These are phyloP conservation scores for Hartigia nigra DNA, from an alignment of 2,888 invertebrate species.

Conservation along the genomic window DNA sequence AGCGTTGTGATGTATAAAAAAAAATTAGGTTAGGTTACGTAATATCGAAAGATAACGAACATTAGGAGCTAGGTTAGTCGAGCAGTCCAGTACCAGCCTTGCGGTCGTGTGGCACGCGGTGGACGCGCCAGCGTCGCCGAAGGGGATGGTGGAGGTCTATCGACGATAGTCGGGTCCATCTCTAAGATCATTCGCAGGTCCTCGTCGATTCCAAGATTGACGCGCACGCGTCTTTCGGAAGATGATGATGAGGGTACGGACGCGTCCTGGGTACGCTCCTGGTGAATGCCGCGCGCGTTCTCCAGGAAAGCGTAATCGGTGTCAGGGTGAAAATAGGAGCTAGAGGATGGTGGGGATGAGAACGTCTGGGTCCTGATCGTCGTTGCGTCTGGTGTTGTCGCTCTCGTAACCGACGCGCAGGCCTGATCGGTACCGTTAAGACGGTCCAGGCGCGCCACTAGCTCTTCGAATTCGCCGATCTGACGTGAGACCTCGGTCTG, in stretches of 20 bases:
- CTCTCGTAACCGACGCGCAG: background rate
- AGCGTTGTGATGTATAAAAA: background rate
- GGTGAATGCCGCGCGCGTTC: background rate
- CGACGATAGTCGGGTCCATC: slow-evolving; percentile 73
- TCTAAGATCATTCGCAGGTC: slow-evolving; percentile 73
- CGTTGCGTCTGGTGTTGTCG: slow-evolving; percentile 17
- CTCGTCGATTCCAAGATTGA: slow-evolving; percentile 71
- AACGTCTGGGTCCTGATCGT: slow-evolving; percentile 1
- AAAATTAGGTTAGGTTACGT: background rate
- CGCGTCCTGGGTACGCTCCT: slow-evolving; percentile 1
- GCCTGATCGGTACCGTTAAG: slow-evolving; percentile 50
- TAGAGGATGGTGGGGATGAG: slow-evolving; percentile 1
- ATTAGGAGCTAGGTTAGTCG: slow-evolving; percentile 31
- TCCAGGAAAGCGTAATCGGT: background rate
- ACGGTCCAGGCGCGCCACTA: slow-evolving; percentile 60
- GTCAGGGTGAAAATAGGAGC: slow-evolving; percentile 1
- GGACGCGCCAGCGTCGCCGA: slow-evolving; percentile 31
- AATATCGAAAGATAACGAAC: slow-evolving; percentile 23
- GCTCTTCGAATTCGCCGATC: slow-evolving; percentile 64
- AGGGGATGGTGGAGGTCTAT: slow-evolving; percentile 52
- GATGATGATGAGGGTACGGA: background rate
- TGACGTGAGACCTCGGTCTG: slow-evolving; percentile 58
- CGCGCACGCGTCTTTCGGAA: slow-evolving; percentile 60
- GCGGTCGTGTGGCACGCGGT: slow-evolving; percentile 55
- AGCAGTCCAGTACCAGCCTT: slow-evolving; percentile 61